phyloP scores from a whole-genome alignment of 2,888 invertebrate species.

The Bombylius major region DNA sequence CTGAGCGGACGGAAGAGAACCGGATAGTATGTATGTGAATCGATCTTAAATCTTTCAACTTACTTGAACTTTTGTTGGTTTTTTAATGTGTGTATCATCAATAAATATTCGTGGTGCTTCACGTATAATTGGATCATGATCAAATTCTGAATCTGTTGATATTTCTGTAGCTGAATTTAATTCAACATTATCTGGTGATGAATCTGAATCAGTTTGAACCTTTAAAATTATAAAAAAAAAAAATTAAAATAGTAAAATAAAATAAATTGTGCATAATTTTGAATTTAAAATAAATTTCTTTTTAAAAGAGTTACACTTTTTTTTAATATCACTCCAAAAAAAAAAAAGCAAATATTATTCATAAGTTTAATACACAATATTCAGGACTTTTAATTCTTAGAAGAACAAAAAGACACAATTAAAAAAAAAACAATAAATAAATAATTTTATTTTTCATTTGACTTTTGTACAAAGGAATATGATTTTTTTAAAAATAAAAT shows the following conservation, averaged over 20 bases:
- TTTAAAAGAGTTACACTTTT: background rate
- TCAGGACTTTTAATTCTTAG: no score
- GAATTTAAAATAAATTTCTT: background rate
- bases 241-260: background rate
- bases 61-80: conserved; percentile 51
- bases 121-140: conserved; percentile 56
- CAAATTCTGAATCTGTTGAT: conserved; percentile 86
- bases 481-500: no score
- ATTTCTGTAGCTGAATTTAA: conserved; percentile 84
- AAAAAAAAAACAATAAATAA: no score
- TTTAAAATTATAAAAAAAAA: conserved; percentile 27
- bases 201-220: conserved; percentile 53
- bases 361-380: no score
- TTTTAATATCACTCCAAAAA: background rate
- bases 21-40: no score
- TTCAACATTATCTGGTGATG: conserved; percentile 56
- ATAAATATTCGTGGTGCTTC: conserved; percentile 65
- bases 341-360: background rate
- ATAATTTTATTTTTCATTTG: no score
- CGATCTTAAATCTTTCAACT: conserved; percentile 18
- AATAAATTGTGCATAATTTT: background rate
- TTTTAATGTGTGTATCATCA: conserved; percentile 49
- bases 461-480: no score
- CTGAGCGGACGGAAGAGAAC: no score
- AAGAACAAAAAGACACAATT: no score